These are phyloP conservation scores for Phenganax marumi DNA, from an alignment of 92 coral and sea anemone genomes.

Conservation along the genomic window DNA sequence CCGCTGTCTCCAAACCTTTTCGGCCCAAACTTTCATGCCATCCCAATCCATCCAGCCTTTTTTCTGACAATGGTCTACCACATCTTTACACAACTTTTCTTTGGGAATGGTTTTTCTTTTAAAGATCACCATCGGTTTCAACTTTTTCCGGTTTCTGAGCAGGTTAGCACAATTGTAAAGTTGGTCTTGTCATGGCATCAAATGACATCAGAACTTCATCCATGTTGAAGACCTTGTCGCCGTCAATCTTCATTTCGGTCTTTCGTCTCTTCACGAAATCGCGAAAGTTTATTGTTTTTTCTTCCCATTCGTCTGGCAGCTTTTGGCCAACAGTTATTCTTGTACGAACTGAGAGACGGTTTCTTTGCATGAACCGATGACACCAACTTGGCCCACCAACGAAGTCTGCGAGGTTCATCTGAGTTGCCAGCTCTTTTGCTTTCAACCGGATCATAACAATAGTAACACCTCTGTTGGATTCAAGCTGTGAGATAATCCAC, in stretches of 20 bases:
- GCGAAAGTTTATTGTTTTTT: constrained; percentile 55
- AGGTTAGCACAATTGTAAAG: constrained; percentile 55
- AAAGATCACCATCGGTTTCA: constrained; percentile 59
- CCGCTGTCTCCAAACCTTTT: too few species aligned
- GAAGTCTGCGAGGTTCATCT: constrained; percentile 55
- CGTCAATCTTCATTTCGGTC: constrained; percentile 44
- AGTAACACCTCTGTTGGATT: not conserved
- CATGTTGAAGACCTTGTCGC: constrained; percentile 52
- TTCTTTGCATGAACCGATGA: constrained; percentile 54
- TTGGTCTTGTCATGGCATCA: constrained; percentile 60
- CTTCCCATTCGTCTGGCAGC: constrained; percentile 55
- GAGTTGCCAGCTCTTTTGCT: too few species aligned
- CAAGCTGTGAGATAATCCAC: too few species aligned
- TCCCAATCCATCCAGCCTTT: too few species aligned
- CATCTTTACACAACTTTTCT: constrained; percentile 52
- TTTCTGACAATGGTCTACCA: constrained; percentile 59
- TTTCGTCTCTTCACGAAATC: constrained; percentile 53
- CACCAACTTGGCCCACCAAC: constrained; percentile 40
- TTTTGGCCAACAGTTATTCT: too few species aligned
- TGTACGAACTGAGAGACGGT: constrained; percentile 50
- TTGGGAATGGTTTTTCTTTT: constrained; percentile 60
- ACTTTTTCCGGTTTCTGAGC: constrained; percentile 56
- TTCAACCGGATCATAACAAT: constrained; percentile 26
- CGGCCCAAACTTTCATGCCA: too few species aligned
- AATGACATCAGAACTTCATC: constrained; percentile 66